Evolutionary conservation across 2,888 invertebrate genomes (phyloP).

Genomic region (Cabera pusaria): DNA sequence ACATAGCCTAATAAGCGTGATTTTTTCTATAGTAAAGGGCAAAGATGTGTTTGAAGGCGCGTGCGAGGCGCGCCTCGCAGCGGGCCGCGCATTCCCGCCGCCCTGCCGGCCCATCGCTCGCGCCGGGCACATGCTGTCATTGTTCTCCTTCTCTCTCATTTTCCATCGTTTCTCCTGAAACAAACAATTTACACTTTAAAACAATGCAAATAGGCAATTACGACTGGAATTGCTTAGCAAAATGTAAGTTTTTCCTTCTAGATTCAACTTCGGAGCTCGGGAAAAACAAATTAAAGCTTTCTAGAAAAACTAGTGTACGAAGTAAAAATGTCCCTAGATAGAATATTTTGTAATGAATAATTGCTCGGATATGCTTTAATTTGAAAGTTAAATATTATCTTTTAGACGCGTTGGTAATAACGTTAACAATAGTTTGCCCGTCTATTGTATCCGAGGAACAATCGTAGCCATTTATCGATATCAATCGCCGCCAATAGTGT

Average conservation of each 20-base stretch:
- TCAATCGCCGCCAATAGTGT: constrained; percentile 40
- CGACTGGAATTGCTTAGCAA: constrained; percentile 11
- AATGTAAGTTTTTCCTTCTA: constrained; percentile 11
- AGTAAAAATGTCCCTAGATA: no score
- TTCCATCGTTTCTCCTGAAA: constrained; percentile 78
- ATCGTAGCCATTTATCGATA: constrained; percentile 41
- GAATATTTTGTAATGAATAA: no score
- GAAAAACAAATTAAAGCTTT: no score
- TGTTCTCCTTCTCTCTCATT: constrained; percentile 69
- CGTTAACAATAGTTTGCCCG: constrained; percentile 34
- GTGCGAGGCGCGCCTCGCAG: constrained; percentile 56
- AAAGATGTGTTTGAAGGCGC: constrained; percentile 51
- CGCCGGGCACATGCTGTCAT: constrained; percentile 79
- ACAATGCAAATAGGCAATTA: constrained; percentile 17
- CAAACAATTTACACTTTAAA: constrained; percentile 41
- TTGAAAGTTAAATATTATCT: constrained; percentile 6
- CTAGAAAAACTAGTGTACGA: not conserved
- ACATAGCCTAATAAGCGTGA: constrained; percentile 79
- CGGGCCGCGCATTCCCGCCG: constrained; percentile 58
- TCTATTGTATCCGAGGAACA: constrained; percentile 39
- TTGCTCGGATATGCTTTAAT: not conserved
- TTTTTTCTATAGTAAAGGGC: constrained; percentile 61
- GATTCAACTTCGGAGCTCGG: constrained; percentile 4
- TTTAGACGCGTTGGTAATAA: constrained; percentile 17
- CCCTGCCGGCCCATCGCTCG: constrained; percentile 73